phyloP scores from a whole-genome alignment of 2,888 invertebrate species.

The Marronus borbonicus region DNA sequence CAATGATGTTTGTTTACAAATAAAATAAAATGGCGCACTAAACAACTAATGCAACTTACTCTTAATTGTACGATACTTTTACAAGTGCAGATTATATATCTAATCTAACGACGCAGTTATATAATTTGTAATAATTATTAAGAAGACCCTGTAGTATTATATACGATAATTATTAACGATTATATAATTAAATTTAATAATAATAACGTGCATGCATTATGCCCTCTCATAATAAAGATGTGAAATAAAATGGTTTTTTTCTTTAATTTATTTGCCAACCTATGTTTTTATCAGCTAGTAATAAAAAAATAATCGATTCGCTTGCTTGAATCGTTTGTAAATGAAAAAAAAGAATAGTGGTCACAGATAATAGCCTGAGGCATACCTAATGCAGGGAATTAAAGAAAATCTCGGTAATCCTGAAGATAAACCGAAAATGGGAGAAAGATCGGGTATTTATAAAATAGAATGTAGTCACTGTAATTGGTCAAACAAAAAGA shows the following conservation, averaged over 20 bases:
- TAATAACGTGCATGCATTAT: not conserved
- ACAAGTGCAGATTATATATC: not conserved
- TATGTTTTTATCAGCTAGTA: no score
- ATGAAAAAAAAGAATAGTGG: no score
- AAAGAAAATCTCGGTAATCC: no score
- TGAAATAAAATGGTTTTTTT: not conserved
- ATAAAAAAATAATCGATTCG: no score
- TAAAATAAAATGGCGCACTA: not conserved
- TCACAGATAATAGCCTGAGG: no score
- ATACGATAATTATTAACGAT: conserved; percentile 4
- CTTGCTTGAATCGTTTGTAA: no score
- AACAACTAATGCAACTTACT: not conserved
- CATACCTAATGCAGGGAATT: no score
- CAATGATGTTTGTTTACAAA: not conserved
- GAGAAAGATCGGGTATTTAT: no score
- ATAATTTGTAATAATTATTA: conserved; percentile 9
- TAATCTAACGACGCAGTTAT: not conserved
- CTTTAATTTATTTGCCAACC: not conserved
- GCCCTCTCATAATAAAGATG: conserved; percentile 7
- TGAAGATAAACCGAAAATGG: no score
- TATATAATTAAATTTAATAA: conserved; percentile 1
- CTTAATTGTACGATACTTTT: not conserved
- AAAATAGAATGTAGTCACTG: no score
- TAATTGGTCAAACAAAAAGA: no score
- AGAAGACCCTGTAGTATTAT: not conserved